Base-by-base conservation (phyloP, 2,888 invertebrate species). In the Nomada flava region DNA sequence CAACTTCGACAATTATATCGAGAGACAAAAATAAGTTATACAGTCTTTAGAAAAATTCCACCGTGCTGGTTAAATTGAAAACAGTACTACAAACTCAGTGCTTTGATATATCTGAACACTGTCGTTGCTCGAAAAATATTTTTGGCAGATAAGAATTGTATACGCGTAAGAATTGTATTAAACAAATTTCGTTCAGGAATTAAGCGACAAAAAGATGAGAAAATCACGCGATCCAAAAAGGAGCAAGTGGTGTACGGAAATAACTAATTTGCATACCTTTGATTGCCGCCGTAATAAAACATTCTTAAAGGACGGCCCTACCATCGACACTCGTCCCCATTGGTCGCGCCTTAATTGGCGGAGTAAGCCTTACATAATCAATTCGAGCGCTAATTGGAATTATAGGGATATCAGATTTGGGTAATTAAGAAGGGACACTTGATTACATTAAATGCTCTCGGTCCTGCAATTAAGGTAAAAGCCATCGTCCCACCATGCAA, bases 371-470 rank as follows among this genome's bases (percentile, higher is more conserved):
- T 79, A 50, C 63, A 63, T 84, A 88, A 90, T 89, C 84, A 84
- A 83, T 63, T 57, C 74, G 67, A 67, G 67, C 82, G 63, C 87
- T 90, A 89, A 89, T 89, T 90, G 83, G 81, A 89, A 88, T 89
- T 87, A 89, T 87, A 85, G 76, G 76, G 81, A 77, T 88, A 90
- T 89, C 87, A 79, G 80, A 84, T 88, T 90, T 84, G 68, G 72
- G 68, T 84, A 88, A 89, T 89, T 88, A 86, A 89, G 84, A 74
- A 81, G 76, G 75, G 64, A 72, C 82, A 79, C 65, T 78, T 76
- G 89, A 89, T 90, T 87, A 77, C 79, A 68, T 83, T 85, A 80
- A 81, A 70, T 18, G 65, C 42, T 5, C 44, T 63, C 57, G 75
- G 82, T 86, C 79, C 74, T 86, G 84, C 79, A 89, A 90, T 89